These are phyloP conservation scores for Temnothorax curvispinosus DNA, from an alignment of 1,140 invertebrate genomes.

Conservation along the genomic window DNA sequence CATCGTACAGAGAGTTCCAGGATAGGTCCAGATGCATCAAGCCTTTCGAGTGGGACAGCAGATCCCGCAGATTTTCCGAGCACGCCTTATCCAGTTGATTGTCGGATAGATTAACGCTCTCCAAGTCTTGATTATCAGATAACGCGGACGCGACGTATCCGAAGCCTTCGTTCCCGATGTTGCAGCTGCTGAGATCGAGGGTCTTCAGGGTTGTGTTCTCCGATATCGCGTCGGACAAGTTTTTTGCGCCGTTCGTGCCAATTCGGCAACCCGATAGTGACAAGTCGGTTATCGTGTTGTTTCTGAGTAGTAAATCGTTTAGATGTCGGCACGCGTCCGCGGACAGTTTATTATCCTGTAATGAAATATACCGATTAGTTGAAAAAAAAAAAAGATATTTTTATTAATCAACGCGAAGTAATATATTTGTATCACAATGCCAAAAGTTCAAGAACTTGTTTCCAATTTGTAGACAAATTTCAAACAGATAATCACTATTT, in stretches of 20 bases:
- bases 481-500: not conserved
- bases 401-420: not conserved
- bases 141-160: conserved; percentile 76
- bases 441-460: not conserved
- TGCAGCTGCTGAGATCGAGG: conserved; percentile 83
- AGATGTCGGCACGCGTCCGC: conserved; percentile 84
- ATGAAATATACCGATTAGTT: conserved; percentile 1
- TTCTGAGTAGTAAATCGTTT: conserved; percentile 80
- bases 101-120: conserved; percentile 80
- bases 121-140: conserved; percentile 70
- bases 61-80: conserved; percentile 70
- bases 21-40: conserved; percentile 83
- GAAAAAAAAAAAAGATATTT: not conserved
- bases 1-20: conserved; percentile 82
- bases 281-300: conserved; percentile 78
- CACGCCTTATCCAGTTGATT: conserved; percentile 80
- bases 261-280: conserved; percentile 84
- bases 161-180: conserved; percentile 83
- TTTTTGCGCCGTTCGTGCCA: conserved; percentile 77
- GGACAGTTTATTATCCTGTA: conserved; percentile 82
- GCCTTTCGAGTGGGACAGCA: conserved; percentile 76
- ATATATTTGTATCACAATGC: not conserved
- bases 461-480: not conserved
- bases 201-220: conserved; percentile 72
- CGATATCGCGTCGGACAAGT: conserved; percentile 78